Base-by-base conservation (phyloP, 2,797 vertebrate species). In the Xyrichtys novacula region DNA sequence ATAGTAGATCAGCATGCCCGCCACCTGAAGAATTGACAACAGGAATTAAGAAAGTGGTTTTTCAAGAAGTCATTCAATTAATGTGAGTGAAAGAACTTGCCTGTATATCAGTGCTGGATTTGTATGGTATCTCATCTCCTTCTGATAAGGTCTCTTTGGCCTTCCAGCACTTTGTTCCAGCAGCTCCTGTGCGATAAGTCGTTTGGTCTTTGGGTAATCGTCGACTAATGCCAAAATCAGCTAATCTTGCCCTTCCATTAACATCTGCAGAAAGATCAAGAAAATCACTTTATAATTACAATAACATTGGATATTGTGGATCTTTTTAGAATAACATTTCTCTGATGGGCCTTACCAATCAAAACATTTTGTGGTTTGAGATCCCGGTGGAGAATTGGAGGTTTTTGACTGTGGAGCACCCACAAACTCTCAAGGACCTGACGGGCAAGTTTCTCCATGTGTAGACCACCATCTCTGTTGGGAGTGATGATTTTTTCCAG, bases 291-390 rank as follows among this genome's bases (percentile, higher is more conserved):
- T n/a, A n/a, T n/a, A n/a, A n/a, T n/a, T n/a, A n/a, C n/a, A n/a
- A n/a, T n/a, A n/a, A n/a, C n/a, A n/a, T n/a, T n/a, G n/a, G n/a
- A n/a, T n/a, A n/a, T n/a, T n/a, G n/a, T n/a, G n/a, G n/a, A n/a
- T n/a, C n/a, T n/a, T n/a, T n/a, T n/a, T n/a, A n/a, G n/a, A n/a
- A n/a, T n/a, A n/a, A n/a, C n/a, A n/a, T n/a, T n/a, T 34, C 20
- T 5, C 20, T 1, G 4, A 39, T 2, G 31, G 16, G 0, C 67
- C 83, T 72, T 66, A 94, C 91, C 91, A 3, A 92, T 92, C 28
- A 93, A 65, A 75, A 93, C 84, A 57, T 93, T 93, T 63, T 89
- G 88, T 8, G 93, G 91, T 81, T 92, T 93, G 22, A 93, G 74
- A 61, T 94, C 91, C 1, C 89, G 64, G 17, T 93, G 92, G 1